These are phyloP conservation scores for Thamnophis sirtalis DNA, from an alignment of 2,113 vertebrate genomes.

Conservation along the genomic window DNA sequence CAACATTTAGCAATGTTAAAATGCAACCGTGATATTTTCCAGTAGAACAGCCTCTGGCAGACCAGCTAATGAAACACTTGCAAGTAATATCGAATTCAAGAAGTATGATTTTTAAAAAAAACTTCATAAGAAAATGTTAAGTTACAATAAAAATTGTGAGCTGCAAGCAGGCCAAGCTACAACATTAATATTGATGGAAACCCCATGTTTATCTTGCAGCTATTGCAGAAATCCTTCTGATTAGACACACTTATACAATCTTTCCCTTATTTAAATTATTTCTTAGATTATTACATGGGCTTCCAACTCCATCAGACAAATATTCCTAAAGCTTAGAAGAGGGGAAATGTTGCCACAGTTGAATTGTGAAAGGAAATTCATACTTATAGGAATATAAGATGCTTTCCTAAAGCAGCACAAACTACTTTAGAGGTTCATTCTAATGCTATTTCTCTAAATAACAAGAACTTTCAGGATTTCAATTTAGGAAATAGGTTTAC, in stretches of 20 bases:
- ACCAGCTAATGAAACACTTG: neutral
- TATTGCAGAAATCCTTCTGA: neutral
- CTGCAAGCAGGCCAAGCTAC: neutral
- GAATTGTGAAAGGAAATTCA: neutral
- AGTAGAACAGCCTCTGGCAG: neutral
- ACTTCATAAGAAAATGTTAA: neutral
- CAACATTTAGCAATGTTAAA: neutral
- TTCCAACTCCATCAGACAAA: neutral
- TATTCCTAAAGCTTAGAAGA: neutral
- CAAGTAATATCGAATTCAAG: neutral
- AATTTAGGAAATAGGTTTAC: neutral
- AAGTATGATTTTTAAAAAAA: neutral
- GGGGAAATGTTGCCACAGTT: neutral
- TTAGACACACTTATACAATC: neutral
- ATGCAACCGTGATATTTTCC: neutral
- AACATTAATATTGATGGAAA: neutral
- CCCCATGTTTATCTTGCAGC: neutral
- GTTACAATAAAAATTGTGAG: neutral
- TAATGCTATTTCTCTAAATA: neutral
- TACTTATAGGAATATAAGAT: neutral
- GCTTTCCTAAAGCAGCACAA: neutral
- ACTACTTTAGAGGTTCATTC: neutral
- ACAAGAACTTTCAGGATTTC: neutral
- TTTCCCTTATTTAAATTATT: neutral
- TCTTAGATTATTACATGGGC: neutral